Evolutionary conservation across 2,797 vertebrate species (phyloP), one percentile per base, ranked within the genome.

Genomic region (Bradypus variegatus): DNA sequence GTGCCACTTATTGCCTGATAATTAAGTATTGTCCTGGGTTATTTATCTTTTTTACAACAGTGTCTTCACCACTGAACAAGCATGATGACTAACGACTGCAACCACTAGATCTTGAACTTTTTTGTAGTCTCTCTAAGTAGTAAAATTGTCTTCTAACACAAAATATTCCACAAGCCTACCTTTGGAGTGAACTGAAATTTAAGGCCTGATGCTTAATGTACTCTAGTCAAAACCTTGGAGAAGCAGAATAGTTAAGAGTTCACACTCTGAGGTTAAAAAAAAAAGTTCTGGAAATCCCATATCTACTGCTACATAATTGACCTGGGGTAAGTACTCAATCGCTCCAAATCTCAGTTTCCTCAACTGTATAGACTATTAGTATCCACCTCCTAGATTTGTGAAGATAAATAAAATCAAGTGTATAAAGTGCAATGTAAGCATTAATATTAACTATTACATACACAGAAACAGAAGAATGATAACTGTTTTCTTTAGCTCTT

Each of bases 141-240:
- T 88, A 90, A 88, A 90, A 82, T 15, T 3, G 33, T 85, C 65
- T 86, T 91, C 36, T 45, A 88, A 69, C 50, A 95, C 60, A 94
- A 91, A 93, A 88, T 78, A 92, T 19, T 64, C 27, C 84, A 25
- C 55, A 83, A 90, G 3, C n/a, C 76, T 91, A 78, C 72, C 50
- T 93, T 91, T 55, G 75, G 23, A 90, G 38, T 12, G 15, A 95
- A 77, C 1, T 88, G 62, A 94, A 93, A 90, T 76, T 31, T 86
- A 83, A 91, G 55, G 64, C 41, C 65, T 83, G 69, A 62, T 12
- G 85, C 60, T 88, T 72, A 85, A 19, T n/a, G 25, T 77, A 6
- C 64, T 50, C 75, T 79, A 65, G 38, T 62, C 70, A 92, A 94
- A 93, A 86, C 15, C 4, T 9, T 29, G 12, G 15, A 94, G 29